Conservation (phyloP, 1,140 invertebrate species). For the Drosophila sucinea region DNA sequence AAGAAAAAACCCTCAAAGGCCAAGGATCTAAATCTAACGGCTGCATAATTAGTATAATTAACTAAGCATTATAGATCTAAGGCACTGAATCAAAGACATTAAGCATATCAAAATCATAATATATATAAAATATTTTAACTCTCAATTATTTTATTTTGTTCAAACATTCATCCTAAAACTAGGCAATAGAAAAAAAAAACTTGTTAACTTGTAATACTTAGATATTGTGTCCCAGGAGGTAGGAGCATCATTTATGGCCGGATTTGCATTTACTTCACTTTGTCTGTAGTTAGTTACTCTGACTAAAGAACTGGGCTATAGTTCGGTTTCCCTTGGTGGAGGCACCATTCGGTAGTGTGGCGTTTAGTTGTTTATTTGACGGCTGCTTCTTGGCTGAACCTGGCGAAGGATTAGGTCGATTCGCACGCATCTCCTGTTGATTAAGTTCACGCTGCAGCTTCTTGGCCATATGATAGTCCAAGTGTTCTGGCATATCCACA, state of each 20-base stretch:
- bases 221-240: not conserved
- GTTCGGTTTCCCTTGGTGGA: constrained; percentile 46
- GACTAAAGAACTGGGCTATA: constrained; percentile 72
- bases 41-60: constrained; percentile 14
- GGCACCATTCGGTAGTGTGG: constrained; percentile 22
- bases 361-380: constrained; percentile 31
- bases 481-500: constrained; percentile 86
- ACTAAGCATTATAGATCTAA: constrained; percentile 37
- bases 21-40: constrained; percentile 40
- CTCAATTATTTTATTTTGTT: not conserved
- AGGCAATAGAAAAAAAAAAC: constrained; percentile 6
- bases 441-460: constrained; percentile 84
- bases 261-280: no score
- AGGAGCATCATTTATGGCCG: not conserved
- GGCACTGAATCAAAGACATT: constrained; percentile 60
- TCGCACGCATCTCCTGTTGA: constrained; percentile 56
- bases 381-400: constrained; percentile 35
- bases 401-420: constrained; percentile 28
- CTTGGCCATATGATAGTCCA: constrained; percentile 89
- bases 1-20: constrained; percentile 64
- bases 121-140: constrained; percentile 6
- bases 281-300: constrained; percentile 41
- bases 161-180: constrained; percentile 5
- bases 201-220: not conserved
- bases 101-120: constrained; percentile 13